Evolutionary conservation across 2,797 vertebrate species (phyloP).

Genomic region (Rhyacichthys aspro): DNA sequence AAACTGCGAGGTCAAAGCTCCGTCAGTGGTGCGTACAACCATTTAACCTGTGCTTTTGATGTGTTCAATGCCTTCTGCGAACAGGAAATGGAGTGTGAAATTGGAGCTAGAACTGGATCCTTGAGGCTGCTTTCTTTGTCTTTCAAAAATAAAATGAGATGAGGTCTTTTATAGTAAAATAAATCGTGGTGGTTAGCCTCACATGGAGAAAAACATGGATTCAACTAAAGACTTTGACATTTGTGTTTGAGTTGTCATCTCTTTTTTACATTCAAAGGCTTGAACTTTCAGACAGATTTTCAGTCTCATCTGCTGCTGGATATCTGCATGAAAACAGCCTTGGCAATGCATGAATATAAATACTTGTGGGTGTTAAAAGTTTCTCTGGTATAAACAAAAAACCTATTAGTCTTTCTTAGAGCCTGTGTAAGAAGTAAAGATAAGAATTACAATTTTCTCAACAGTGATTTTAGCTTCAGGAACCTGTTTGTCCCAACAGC

Average conservation of each 20-base stretch:
- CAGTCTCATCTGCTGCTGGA: no score
- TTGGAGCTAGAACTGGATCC: conserved; percentile 53
- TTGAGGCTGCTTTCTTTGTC: conserved; percentile 43
- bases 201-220: conserved; percentile 14
- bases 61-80: conserved; percentile 47
- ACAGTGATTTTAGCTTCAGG: no score
- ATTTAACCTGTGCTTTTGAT: conserved; percentile 48
- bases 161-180: conserved; percentile 46
- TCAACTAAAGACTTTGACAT: not conserved
- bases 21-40: conserved; percentile 39
- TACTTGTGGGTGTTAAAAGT: no score
- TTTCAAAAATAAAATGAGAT: conserved; percentile 42
- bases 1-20: conserved; percentile 45
- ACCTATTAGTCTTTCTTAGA: no score
- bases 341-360: no score
- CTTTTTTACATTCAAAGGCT: not conserved
- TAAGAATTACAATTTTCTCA: no score
- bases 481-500: no score
- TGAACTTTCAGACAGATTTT: not conserved
- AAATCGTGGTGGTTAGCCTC: conserved; percentile 33
- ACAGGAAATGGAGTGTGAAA: conserved; percentile 68
- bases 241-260: conserved; percentile 6
- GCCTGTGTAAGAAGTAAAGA: no score
- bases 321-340: no score
- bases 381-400: no score